Percentiles rank a stretch among this genome's conserved stretches.
Conservation (phyloP, 2,888 invertebrate species). For the Tipula lateralis region DNA sequence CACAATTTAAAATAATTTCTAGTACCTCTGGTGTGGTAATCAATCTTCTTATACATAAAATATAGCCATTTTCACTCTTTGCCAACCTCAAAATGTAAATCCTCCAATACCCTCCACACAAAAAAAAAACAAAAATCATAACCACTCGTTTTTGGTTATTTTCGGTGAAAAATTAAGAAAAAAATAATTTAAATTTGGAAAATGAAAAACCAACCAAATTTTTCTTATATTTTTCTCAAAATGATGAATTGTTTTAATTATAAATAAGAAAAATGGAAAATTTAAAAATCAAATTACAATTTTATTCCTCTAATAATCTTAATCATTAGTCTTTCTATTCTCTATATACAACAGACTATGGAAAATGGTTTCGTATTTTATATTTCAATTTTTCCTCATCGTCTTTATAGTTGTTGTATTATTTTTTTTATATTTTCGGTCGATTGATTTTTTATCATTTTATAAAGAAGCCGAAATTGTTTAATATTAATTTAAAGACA, state of each 20-base stretch:
- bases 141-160: neutral
- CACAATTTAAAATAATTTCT: neutral
- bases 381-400: neutral
- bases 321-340: neutral
- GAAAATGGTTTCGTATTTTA: neutral
- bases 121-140: neutral
- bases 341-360: neutral
- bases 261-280: constrained; percentile 19
- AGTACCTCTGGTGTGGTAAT: neutral
- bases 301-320: constrained; percentile 19
- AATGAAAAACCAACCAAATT: constrained; percentile 1
- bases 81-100: neutral
- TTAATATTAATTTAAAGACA: neutral
- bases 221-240: neutral
- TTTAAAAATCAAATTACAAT: constrained; percentile 11
- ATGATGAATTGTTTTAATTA: constrained; percentile 19
- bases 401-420: neutral
- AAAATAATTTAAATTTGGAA: neutral
- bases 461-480: neutral
- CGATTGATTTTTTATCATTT: neutral
- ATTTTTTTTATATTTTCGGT: neutral
- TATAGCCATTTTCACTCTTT: neutral
- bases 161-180: neutral
- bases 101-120: neutral
- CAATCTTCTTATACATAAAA: neutral